Conservation (phyloP, 2,797 vertebrate species). For the Etheostoma nigrum region DNA sequence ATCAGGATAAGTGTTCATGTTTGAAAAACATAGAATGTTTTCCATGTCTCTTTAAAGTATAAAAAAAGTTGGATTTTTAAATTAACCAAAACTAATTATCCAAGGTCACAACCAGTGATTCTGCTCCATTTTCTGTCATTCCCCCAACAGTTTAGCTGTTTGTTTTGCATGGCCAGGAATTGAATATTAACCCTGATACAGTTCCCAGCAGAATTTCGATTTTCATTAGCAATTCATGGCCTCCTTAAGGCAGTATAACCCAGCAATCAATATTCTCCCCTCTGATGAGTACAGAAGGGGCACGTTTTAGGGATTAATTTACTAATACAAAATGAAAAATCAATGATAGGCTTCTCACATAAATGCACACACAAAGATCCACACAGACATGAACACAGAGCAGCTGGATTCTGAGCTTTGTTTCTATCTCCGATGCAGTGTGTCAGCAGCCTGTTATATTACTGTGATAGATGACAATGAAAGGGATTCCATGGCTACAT, state of each 20-base stretch:
- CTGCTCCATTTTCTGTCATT: conserved; percentile 15
- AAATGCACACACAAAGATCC: neutral
- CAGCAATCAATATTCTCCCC: conserved; percentile 71
- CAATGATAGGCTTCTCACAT: conserved; percentile 40
- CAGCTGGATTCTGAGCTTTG: conserved; percentile 34
- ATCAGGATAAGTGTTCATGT: neutral
- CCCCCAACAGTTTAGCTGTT: conserved; percentile 53
- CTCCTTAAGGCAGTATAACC: conserved; percentile 67
- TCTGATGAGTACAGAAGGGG: conserved; percentile 48
- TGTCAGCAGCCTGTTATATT: conserved; percentile 45
- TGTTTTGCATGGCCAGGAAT: conserved; percentile 63
- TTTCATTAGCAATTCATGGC: conserved; percentile 75
- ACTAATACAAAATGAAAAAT: conserved; percentile 75
- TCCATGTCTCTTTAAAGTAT: neutral
- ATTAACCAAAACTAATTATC: conserved; percentile 36
- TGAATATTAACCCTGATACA: conserved; percentile 58
- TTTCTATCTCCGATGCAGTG: conserved; percentile 21
- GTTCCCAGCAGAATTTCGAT: conserved; percentile 59
- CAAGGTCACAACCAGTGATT: conserved; percentile 42
- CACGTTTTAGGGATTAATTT: conserved; percentile 70
- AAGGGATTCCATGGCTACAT: conserved; percentile 71
- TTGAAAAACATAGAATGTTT: neutral
- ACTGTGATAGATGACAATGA: conserved; percentile 69
- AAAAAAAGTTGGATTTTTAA: conserved; percentile 18
- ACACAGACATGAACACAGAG: conserved; percentile 7